Conservation (phyloP, 2,888 invertebrate genomes). For the Chorisops tibialis region DNA sequence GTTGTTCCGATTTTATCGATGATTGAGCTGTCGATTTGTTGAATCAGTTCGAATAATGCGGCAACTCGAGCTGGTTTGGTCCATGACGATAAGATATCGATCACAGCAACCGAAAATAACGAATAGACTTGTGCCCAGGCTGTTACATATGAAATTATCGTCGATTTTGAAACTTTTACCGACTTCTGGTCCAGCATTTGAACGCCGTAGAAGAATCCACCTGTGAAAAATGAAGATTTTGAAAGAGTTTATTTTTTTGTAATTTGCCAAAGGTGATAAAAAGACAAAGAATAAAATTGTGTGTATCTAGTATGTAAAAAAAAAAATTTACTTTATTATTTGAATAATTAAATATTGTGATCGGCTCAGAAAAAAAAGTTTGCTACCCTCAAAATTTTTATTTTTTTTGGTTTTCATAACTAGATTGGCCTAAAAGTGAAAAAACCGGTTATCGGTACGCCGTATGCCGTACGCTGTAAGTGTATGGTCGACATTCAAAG, state of each 20-base stretch:
- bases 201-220: constrained; percentile 10
- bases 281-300: too few species aligned
- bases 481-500: too few species aligned
- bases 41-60: constrained; percentile 35
- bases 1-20: constrained; percentile 33
- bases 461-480: too few species aligned
- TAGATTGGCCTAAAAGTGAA: too few species aligned
- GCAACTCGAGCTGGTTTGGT: constrained; percentile 35
- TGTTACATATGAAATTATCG: constrained; percentile 37
- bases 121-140: constrained; percentile 40
- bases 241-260: not conserved
- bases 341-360: too few species aligned
- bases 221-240: constrained; percentile 4
- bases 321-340: too few species aligned
- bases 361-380: too few species aligned
- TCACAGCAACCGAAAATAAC: constrained; percentile 36
- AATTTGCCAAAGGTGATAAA: not conserved
- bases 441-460: too few species aligned
- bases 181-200: not conserved
- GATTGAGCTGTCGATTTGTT: constrained; percentile 36
- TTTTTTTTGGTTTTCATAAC: too few species aligned
- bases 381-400: too few species aligned
- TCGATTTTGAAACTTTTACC: not conserved
- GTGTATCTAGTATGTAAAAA: too few species aligned
- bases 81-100: constrained; percentile 38